Conservation (phyloP, 2,797 vertebrate genomes). For the Dallia pectoralis region DNA sequence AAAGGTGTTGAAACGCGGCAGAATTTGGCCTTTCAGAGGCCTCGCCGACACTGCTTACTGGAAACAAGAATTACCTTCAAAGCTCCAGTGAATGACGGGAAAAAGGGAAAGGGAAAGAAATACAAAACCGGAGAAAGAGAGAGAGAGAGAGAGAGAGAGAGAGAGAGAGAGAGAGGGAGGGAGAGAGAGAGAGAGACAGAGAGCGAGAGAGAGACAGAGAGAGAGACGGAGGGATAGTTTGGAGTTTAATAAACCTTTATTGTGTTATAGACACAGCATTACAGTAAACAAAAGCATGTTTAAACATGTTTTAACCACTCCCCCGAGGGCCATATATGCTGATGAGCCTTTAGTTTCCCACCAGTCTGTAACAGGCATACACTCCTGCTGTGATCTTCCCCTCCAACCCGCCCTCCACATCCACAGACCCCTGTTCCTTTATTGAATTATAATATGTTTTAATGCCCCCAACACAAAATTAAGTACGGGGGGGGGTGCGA, state of each 20-base stretch:
- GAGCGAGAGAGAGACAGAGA: neutral
- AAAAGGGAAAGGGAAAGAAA: neutral
- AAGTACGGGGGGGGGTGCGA: neutral
- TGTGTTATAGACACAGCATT: too few relatives aligned
- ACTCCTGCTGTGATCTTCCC: too few relatives aligned
- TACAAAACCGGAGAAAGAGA: conserved; percentile 1
- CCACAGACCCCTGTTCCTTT: too few relatives aligned
- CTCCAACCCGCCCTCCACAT: too few relatives aligned
- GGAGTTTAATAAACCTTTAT: too few relatives aligned
- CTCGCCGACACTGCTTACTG: conserved; percentile 23
- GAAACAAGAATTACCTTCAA: conserved; percentile 43
- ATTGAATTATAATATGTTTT: too few relatives aligned
- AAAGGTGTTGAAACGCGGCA: conserved; percentile 72
- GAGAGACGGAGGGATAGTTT: conserved; percentile 2
- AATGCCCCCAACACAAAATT: too few relatives aligned
- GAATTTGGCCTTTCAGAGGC: conserved; percentile 55
- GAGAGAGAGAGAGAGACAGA: neutral
- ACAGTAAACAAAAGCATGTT: too few relatives aligned
- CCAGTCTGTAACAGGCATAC: too few relatives aligned
- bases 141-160: neutral
- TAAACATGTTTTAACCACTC: too few relatives aligned
- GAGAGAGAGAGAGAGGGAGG: neutral
- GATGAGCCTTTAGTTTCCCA: too few relatives aligned
- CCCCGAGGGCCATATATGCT: too few relatives aligned
- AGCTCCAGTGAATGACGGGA: conserved; percentile 37